phyloP scores from a whole-genome alignment of 1,140 invertebrate species.

The Phymorhynchus buccinoides region DNA sequence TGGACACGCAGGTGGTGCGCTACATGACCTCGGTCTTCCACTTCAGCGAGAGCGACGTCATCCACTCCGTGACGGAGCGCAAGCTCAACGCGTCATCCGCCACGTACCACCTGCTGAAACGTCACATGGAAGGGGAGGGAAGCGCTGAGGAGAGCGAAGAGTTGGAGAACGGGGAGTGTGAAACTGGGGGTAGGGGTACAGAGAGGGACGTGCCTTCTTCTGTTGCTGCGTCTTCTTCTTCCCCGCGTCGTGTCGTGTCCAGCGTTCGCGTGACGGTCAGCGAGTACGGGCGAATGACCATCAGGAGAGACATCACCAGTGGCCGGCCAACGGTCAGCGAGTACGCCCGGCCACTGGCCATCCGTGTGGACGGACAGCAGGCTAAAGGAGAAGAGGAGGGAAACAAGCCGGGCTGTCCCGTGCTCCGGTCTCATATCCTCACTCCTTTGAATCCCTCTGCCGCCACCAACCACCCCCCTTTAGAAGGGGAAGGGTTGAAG shows the following conservation, averaged over 20 bases:
- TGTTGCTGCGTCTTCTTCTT: too few relatives aligned
- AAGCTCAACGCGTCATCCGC: constrained; percentile 60
- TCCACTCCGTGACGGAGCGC: constrained; percentile 56
- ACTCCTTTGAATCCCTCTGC: too few relatives aligned
- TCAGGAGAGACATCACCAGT: not conserved
- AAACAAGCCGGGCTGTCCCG: not conserved
- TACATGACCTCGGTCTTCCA: constrained; percentile 61
- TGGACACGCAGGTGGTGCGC: constrained; percentile 54
- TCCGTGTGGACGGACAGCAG: not conserved
- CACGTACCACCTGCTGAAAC: constrained; percentile 53
- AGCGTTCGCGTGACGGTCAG: not conserved
- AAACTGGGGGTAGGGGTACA: not conserved
- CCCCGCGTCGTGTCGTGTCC: not conserved
- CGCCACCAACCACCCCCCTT: not conserved
- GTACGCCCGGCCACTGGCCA: not conserved
- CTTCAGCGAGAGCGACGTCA: constrained; percentile 60
- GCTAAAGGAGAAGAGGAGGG: too few relatives aligned
- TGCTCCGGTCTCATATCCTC: not conserved
- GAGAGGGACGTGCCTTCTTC: not conserved
- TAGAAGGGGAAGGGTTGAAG: not conserved
- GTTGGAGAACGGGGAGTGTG: not conserved
- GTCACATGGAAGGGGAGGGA: constrained; percentile 17
- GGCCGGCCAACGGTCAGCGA: not conserved
- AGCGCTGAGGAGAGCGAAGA: not conserved
- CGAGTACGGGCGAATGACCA: not conserved